Conservation (phyloP, 2,113 vertebrate species). For the Himantopus leucocephalus region DNA sequence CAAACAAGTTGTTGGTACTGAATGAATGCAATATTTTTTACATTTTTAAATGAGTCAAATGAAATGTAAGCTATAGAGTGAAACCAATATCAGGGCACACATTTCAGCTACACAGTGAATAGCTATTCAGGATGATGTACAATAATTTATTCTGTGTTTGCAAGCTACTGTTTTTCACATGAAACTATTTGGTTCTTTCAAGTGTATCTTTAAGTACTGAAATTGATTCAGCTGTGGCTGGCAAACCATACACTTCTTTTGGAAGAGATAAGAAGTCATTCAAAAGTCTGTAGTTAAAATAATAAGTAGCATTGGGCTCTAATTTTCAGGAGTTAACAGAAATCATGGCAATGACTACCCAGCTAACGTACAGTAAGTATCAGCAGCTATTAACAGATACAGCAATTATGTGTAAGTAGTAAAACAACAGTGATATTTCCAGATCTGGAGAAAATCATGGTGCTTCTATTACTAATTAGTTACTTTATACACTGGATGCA, state of each 20-base stretch:
- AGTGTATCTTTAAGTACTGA: not conserved
- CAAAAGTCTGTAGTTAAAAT: not conserved
- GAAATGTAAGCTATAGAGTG: not conserved
- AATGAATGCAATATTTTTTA: slow-evolving; percentile 43
- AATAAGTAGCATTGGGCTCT: slow-evolving; percentile 28
- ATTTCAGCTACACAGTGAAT: slow-evolving; percentile 4
- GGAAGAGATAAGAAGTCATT: not conserved
- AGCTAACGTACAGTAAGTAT: slow-evolving; percentile 65
- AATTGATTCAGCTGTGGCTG: not conserved
- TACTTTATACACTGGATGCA: slow-evolving; percentile 83
- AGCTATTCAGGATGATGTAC: not conserved
- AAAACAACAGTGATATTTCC: slow-evolving; percentile 62
- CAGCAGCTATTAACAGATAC: slow-evolving; percentile 63
- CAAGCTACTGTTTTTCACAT: not conserved
- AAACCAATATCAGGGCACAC: not conserved
- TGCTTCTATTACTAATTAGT: slow-evolving; percentile 87
- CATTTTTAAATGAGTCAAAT: not conserved
- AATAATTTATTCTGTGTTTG: not conserved
- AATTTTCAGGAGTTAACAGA: slow-evolving; percentile 56
- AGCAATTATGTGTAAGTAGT: slow-evolving; percentile 40
- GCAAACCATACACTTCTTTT: not conserved
- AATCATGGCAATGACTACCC: slow-evolving; percentile 67
- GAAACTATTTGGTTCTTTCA: not conserved
- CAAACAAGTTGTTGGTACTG: slow-evolving; percentile 21
- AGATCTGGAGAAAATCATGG: slow-evolving; percentile 67